Conservation (phyloP, 2,113 vertebrate species). For the Glareola pratincola region DNA sequence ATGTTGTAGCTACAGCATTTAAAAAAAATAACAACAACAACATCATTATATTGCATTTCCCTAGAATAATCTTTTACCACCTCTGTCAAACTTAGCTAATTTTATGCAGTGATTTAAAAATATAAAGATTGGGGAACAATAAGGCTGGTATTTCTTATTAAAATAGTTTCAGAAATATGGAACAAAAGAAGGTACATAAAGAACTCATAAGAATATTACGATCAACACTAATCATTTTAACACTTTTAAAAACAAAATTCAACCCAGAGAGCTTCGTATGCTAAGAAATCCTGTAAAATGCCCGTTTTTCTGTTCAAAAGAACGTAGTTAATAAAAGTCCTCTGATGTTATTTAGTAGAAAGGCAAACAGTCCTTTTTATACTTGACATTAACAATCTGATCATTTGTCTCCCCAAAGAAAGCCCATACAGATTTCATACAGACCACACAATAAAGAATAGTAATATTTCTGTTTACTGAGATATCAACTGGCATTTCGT, state of each 20-base stretch:
- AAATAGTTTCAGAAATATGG: background rate
- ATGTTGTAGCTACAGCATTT: background rate
- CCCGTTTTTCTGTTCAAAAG: slow-evolving; percentile 7
- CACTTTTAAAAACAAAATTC: background rate
- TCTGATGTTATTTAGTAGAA: slow-evolving; percentile 66
- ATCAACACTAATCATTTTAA: background rate
- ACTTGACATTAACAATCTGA: slow-evolving; percentile 92
- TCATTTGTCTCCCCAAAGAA: slow-evolving; percentile 84
- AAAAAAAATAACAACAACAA: background rate
- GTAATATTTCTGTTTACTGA: slow-evolving; percentile 91
- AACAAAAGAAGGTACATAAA: background rate
- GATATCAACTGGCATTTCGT: slow-evolving; percentile 90
- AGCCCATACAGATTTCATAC: slow-evolving; percentile 80
- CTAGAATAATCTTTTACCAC: background rate
- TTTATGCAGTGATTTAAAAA: background rate
- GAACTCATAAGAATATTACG: background rate
- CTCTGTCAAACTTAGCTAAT: background rate
- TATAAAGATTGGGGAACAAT: background rate
- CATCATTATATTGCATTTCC: background rate
- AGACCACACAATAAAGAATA: slow-evolving; percentile 85
- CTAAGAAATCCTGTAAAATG: slow-evolving; percentile 2
- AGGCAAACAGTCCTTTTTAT: slow-evolving; percentile 74
- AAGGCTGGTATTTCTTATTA: background rate
- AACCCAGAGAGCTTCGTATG: background rate
- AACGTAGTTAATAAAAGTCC: slow-evolving; percentile 60